Percentiles rank a stretch among this genome's conserved stretches.
phyloP scores from a whole-genome alignment of 2,888 invertebrate genomes.

The Pinctada fucata region DNA sequence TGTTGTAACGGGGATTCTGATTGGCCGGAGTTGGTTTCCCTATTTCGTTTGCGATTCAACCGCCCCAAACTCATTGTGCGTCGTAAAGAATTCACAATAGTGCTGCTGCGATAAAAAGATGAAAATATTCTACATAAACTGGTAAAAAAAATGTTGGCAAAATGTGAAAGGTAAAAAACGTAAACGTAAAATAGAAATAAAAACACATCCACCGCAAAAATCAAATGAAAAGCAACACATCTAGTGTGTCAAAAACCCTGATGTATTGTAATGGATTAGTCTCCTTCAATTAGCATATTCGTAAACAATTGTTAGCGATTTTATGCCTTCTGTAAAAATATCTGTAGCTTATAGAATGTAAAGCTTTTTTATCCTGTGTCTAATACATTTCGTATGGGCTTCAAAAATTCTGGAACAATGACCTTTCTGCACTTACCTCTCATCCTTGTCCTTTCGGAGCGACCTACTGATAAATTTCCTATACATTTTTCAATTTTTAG shows the following conservation, averaged over 20 bases:
- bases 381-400: too few species aligned
- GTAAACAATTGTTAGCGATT: too few species aligned
- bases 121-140: conserved; percentile 31
- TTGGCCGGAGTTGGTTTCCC: conserved; percentile 30
- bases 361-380: too few species aligned
- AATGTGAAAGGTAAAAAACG: conserved; percentile 42
- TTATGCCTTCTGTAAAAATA: too few species aligned
- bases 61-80: conserved; percentile 74
- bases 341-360: too few species aligned
- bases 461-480: background rate
- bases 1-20: conserved; percentile 24
- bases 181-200: conserved; percentile 18
- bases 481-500: background rate
- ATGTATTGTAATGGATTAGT: too few species aligned
- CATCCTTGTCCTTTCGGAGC: background rate
- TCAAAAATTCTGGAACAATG: too few species aligned
- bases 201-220: background rate
- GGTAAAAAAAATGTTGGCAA: conserved; percentile 29
- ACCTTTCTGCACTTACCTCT: background rate
- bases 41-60: conserved; percentile 63
- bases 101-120: conserved; percentile 57
- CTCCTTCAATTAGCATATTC: too few species aligned
- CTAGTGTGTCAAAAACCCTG: too few species aligned
- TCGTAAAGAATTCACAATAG: conserved; percentile 68
- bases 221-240: background rate